These are phyloP conservation scores for Drosophila yakuba DNA, from an alignment of 1,140 invertebrate genomes.

Conservation along the genomic window DNA sequence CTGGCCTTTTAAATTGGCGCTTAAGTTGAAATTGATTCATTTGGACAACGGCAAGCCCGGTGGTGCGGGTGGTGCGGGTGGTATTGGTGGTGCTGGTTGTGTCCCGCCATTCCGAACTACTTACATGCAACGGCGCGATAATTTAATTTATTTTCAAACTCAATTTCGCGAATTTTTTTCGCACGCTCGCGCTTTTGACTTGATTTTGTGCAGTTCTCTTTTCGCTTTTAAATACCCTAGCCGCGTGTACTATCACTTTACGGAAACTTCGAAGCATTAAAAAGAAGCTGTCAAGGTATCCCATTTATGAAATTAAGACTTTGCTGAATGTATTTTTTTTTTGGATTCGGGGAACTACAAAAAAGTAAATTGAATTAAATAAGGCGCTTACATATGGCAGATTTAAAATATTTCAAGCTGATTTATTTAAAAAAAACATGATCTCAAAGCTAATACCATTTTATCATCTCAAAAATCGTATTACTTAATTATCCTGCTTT, in stretches of 20 bases:
- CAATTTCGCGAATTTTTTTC: constrained; percentile 64
- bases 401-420: not conserved
- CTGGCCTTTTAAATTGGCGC: constrained; percentile 68
- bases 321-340: too few species aligned
- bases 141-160: constrained; percentile 80
- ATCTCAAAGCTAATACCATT: too few species aligned
- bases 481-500: too few species aligned
- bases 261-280: not conserved
- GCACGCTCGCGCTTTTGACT: constrained; percentile 43
- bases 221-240: constrained; percentile 18
- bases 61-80: not conserved
- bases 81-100: not conserved
- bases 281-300: not conserved
- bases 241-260: not conserved
- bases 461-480: too few species aligned
- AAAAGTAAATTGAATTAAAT: too few species aligned
- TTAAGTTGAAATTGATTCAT: constrained; percentile 79
- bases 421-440: not conserved
- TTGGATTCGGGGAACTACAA: too few species aligned
- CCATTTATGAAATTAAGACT: too few species aligned
- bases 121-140: constrained; percentile 64
- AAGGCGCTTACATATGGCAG: too few species aligned
- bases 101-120: constrained; percentile 47
- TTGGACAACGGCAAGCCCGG: constrained; percentile 33
- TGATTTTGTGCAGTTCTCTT: constrained; percentile 55